Conservation (phyloP, 2,888 invertebrate species). For the Cerastis leucographa region DNA sequence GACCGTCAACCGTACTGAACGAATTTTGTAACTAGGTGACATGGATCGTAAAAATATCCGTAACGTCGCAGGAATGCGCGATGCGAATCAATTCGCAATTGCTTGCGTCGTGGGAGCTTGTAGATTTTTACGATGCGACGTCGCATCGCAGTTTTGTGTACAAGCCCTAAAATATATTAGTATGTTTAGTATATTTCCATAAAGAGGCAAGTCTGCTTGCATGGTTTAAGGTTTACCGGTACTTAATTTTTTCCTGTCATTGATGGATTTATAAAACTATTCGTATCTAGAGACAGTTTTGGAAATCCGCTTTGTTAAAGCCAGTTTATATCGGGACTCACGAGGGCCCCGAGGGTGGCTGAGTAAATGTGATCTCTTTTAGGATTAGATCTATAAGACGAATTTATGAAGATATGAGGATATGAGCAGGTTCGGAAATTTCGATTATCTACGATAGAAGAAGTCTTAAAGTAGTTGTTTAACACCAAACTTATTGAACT, state of each 20-base stretch:
- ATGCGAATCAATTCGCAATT: no score
- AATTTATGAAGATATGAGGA: background rate
- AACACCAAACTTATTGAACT: background rate
- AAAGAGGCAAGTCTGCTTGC: background rate
- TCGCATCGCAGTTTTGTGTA: no score
- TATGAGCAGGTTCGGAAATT: background rate
- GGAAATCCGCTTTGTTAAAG: background rate
- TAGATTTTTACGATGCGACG: no score
- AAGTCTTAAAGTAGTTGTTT: background rate
- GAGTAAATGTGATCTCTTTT: background rate
- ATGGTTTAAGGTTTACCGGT: no score
- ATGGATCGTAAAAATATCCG: no score
- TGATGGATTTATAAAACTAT: background rate
- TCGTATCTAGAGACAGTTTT: background rate
- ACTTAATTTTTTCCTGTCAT: background rate
- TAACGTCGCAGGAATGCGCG: no score
- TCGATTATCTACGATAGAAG: background rate
- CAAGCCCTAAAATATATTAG: no score
- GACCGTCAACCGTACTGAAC: no score
- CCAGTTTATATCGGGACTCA: background rate
- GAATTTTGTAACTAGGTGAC: no score
- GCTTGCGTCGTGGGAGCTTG: no score
- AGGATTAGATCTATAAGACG: constrained; percentile 14
- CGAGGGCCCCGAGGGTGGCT: background rate
- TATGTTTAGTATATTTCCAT: background rate